A percentile compares a stretch with the other conserved stretches of the same genome.
These are phyloP conservation scores for Umimayanthus kanabou DNA, from an alignment of 92 coral and sea anemone species.

Conservation along the genomic window DNA sequence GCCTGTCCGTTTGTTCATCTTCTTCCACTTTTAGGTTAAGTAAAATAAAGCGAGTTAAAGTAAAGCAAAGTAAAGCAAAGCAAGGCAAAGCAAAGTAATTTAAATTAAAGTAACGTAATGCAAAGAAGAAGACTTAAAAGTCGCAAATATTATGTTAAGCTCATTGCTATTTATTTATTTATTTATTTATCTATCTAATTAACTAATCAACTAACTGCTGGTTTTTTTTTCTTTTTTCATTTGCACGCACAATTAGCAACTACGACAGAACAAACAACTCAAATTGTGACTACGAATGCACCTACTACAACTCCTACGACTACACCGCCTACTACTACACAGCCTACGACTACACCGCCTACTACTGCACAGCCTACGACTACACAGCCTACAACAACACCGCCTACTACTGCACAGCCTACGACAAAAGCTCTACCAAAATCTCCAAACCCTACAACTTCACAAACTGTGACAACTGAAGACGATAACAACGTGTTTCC, in stretches of 20 bases:
- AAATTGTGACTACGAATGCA: neutral
- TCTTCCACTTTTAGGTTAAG: too few species aligned
- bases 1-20: too few species aligned
- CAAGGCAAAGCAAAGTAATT: too few species aligned
- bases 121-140: too few species aligned
- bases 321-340: neutral
- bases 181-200: neutral
- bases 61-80: too few species aligned
- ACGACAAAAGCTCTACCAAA: neutral
- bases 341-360: neutral
- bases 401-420: neutral
- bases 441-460: neutral
- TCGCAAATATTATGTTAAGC: neutral
- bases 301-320: neutral
- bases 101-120: too few species aligned
- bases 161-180: neutral
- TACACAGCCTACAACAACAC: neutral
- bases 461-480: slow-evolving; percentile 10
- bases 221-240: neutral
- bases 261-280: neutral
- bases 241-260: neutral
- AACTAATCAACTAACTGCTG: neutral
- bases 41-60: too few species aligned
- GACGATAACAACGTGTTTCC: neutral
- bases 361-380: neutral